Evolutionary conservation across 2,113 vertebrate genomes (phyloP), one percentile per base, ranked within the genome.

Genomic region (Coregonus clupeaformis): DNA sequence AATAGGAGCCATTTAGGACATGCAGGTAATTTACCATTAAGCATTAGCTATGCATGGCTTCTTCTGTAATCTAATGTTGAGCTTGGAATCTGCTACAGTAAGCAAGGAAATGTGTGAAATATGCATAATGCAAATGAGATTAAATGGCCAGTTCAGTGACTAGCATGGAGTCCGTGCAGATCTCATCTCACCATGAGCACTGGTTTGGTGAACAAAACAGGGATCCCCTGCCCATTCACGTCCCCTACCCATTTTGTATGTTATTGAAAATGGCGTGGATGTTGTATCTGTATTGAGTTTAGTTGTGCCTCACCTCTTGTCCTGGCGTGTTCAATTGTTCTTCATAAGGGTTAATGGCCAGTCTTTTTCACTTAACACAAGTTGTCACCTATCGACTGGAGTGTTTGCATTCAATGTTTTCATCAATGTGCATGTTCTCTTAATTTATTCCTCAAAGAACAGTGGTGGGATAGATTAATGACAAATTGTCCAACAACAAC

Each of bases 1-100:
- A 42, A 11, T 42, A 11, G 36, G 9, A 42, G 2, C 9, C 36
- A 42, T 42, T 42, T 12, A 42, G 36, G 9, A 42, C 9, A 89
- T 88, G 85, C 79, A 77, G 74, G 79, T 83, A 89, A 91, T 89
- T 90, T 88, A 88, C 81, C 20, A 66, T 66, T 74, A 63, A 74
- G 75, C 70, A 83, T 85, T 83, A 83, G 73, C 71, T 76, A 75
- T 77, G 82, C 77, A 82, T 71, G 36, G 36, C 36, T 42, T 42
- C 36, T 42, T 42, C 36, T 42, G 36, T 42, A 42, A 29, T 29
- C 2, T 29, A 29, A 73, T 22, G 75, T 70, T 77, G 84, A 73
- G 79, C 78, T n/a, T 73, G 42, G 76, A 80, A 85, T 85, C 82
- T 84, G 85, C 85, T 67, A 47, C 67, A 57, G 84, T 85, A 85